A percentile compares a stretch with the other conserved stretches of the same genome.
Evolutionary conservation across 2,888 invertebrate genomes (phyloP).

Genomic region (Morpho achilles): DNA sequence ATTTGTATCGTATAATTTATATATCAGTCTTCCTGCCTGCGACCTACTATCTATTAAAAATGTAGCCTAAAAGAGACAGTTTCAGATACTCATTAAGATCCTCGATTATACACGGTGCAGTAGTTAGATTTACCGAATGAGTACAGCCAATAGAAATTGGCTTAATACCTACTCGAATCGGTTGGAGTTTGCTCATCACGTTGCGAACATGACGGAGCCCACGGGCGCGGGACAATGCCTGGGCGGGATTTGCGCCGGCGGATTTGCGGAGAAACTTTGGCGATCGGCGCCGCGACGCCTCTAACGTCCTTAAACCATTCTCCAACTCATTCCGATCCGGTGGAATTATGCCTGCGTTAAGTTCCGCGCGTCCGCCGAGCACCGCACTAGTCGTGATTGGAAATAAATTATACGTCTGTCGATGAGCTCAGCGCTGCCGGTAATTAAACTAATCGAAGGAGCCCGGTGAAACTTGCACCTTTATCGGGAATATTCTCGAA

Average conservation of each 20-base stretch:
- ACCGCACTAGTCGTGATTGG: constrained; percentile 29
- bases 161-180: constrained; percentile 5
- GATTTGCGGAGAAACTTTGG: constrained; percentile 27
- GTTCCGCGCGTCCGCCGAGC: constrained; percentile 24
- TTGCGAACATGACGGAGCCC: constrained; percentile 20
- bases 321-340: constrained; percentile 22
- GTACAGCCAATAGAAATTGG: neutral
- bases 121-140: constrained; percentile 34
- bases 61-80: too few relatives aligned
- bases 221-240: constrained; percentile 22
- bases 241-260: constrained; percentile 22
- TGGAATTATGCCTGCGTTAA: constrained; percentile 23
- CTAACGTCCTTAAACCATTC: constrained; percentile 28
- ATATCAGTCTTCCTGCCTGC: too few relatives aligned
- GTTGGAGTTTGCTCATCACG: constrained; percentile 23
- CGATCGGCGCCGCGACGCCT: constrained; percentile 24
- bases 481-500: constrained; percentile 1
- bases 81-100: too few relatives aligned
- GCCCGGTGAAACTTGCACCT: constrained; percentile 7
- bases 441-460: constrained; percentile 26
- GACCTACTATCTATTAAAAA: too few relatives aligned
- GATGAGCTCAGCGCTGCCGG: constrained; percentile 14
- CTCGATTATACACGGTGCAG: constrained; percentile 21
- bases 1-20: too few relatives aligned
- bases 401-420: constrained; percentile 32